Evolutionary conservation across 2,888 invertebrate species (phyloP).

Genomic region (Tuberolachnus salignus): DNA sequence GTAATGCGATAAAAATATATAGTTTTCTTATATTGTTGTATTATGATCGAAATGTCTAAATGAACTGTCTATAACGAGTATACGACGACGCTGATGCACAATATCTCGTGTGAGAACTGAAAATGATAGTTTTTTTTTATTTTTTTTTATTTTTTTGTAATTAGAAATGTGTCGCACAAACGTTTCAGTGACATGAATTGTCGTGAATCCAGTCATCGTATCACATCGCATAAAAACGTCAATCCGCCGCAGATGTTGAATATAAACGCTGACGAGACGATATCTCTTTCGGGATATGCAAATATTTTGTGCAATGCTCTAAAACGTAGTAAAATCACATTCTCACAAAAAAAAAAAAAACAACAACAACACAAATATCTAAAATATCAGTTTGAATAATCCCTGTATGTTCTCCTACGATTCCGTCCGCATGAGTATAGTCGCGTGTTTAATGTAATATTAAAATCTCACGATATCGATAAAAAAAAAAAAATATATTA

Average conservation of each 20-base stretch:
- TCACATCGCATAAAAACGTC: neutral
- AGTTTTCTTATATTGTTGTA: neutral
- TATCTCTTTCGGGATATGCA: no score
- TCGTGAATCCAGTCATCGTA: neutral
- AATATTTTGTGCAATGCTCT: neutral
- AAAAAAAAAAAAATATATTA: neutral
- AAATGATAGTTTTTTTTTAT: constrained; percentile 11
- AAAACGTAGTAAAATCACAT: neutral
- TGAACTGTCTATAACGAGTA: neutral
- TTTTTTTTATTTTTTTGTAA: neutral
- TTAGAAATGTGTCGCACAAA: constrained; percentile 15
- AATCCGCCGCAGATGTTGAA: neutral
- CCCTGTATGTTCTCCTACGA: no score
- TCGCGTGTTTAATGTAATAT: constrained; percentile 4
- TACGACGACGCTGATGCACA: neutral
- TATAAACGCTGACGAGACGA: no score
- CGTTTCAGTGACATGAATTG: neutral
- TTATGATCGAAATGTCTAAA: neutral
- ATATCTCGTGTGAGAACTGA: constrained; percentile 36
- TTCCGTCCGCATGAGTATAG: no score
- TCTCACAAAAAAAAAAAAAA: no score
- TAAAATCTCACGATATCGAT: neutral
- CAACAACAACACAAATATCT: no score
- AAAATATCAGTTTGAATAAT: no score
- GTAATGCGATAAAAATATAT: neutral